Percentiles rank a stretch among this genome's conserved stretches.
phyloP scores from a whole-genome alignment of 2,888 invertebrate genomes.

The Acanthopleura granulata region DNA sequence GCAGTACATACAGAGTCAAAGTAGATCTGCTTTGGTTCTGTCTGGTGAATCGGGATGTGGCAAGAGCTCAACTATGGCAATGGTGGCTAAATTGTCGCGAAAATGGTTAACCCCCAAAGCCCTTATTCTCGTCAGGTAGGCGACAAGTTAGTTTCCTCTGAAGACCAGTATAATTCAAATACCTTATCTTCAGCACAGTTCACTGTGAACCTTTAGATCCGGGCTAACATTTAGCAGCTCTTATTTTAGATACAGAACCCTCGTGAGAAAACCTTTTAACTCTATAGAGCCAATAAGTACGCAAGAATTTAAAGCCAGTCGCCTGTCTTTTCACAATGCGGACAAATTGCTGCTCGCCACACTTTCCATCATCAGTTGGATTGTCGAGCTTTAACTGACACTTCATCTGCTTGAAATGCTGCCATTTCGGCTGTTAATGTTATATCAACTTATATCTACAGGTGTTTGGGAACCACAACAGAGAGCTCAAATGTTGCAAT shows the following conservation, averaged over 20 bases:
- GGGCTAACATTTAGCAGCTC: too few species aligned
- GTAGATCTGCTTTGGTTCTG: constrained; percentile 77
- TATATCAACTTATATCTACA: background rate
- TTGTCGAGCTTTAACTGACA: too few species aligned
- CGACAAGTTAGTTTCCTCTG: constrained; percentile 22
- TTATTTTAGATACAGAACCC: constrained; percentile 4
- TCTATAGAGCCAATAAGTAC: too few species aligned
- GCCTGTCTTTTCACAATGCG: too few species aligned
- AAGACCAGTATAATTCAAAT: constrained; percentile 22
- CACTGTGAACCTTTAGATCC: too few species aligned
- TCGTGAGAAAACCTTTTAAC: too few species aligned
- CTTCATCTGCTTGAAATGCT: too few species aligned
- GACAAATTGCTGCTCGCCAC: too few species aligned
- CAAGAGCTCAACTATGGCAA: constrained; percentile 83
- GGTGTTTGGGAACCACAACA: constrained; percentile 36
- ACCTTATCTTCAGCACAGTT: too few species aligned
- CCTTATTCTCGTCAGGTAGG: background rate
- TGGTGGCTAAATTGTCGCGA: constrained; percentile 72
- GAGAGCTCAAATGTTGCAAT: constrained; percentile 24
- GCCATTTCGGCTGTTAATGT: too few species aligned
- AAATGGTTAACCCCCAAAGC: background rate
- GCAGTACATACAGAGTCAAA: constrained; percentile 43
- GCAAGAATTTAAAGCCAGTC: too few species aligned
- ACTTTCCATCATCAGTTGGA: too few species aligned
- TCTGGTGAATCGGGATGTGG: constrained; percentile 85